A percentile compares a stretch with the other conserved stretches of the same genome.
phyloP scores from a whole-genome alignment of 2,888 invertebrate species.

The Philereme vetulata region DNA sequence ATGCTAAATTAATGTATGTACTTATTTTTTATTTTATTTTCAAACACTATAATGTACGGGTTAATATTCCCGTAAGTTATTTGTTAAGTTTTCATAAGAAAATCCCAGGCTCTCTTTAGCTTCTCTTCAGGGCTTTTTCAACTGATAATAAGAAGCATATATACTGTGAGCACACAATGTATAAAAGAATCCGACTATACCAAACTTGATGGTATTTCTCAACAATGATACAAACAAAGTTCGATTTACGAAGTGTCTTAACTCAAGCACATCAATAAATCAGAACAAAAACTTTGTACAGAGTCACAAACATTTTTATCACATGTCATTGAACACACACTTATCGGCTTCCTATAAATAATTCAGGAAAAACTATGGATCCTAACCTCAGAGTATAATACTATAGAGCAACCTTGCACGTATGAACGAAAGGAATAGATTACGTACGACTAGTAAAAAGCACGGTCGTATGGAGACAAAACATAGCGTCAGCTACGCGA shows the following conservation, averaged over 20 bases:
- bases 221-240: neutral
- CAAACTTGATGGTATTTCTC: too few relatives aligned
- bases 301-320: slow-evolving; percentile 54
- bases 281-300: slow-evolving; percentile 43
- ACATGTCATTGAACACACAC: slow-evolving; percentile 45
- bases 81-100: too few relatives aligned
- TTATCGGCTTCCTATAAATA: slow-evolving; percentile 56
- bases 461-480: neutral
- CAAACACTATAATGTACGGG: too few relatives aligned
- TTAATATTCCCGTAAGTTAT: too few relatives aligned
- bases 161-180: too few relatives aligned
- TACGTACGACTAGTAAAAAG: neutral
- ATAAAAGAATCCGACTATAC: too few relatives aligned
- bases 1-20: too few relatives aligned
- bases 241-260: slow-evolving; percentile 20
- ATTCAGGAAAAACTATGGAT: slow-evolving; percentile 51
- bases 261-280: slow-evolving; percentile 30
- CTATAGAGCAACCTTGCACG: neutral
- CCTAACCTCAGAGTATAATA: slow-evolving; percentile 8
- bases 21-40: too few relatives aligned
- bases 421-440: neutral
- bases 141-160: too few relatives aligned
- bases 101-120: too few relatives aligned
- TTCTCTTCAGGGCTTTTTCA: too few relatives aligned
- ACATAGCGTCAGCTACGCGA: neutral